Percentiles rank a stretch among this genome's conserved stretches.
These are phyloP conservation scores for Silurus aristotelis DNA, from an alignment of 2,797 vertebrate genomes.

Conservation along the genomic window DNA sequence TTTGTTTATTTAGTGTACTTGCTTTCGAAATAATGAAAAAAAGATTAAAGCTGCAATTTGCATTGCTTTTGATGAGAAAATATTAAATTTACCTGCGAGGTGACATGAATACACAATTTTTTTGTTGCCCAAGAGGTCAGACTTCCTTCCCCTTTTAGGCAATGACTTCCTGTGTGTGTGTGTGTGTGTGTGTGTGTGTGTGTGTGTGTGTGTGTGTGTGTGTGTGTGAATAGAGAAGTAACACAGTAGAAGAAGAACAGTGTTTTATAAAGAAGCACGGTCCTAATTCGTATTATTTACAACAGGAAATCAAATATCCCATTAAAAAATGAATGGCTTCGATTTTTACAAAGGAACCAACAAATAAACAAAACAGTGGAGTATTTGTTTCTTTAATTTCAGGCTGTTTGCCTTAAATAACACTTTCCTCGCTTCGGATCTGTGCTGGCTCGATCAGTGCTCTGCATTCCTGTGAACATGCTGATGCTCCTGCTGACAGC, in stretches of 20 bases:
- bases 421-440: constrained; percentile 25
- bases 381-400: background rate
- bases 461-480: background rate
- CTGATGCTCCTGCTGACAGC: constrained; percentile 30
- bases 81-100: background rate
- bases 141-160: background rate
- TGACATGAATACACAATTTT: background rate
- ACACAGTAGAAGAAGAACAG: background rate
- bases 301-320: background rate
- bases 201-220: background rate
- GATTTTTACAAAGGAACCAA: background rate
- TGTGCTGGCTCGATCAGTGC: constrained; percentile 17
- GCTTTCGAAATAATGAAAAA: background rate
- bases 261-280: background rate
- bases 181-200: background rate
- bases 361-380: background rate
- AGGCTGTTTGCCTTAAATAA: constrained; percentile 29
- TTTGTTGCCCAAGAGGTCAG: background rate
- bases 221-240: background rate
- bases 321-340: background rate
- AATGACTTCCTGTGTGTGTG: background rate
- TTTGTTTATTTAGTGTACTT: no score
- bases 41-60: background rate
- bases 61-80: background rate
- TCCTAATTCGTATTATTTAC: constrained; percentile 15